Evolutionary conservation across 2,797 vertebrate species (phyloP), one percentile per base, ranked within the genome.

Genomic region (Pempheris klunzingeri): DNA sequence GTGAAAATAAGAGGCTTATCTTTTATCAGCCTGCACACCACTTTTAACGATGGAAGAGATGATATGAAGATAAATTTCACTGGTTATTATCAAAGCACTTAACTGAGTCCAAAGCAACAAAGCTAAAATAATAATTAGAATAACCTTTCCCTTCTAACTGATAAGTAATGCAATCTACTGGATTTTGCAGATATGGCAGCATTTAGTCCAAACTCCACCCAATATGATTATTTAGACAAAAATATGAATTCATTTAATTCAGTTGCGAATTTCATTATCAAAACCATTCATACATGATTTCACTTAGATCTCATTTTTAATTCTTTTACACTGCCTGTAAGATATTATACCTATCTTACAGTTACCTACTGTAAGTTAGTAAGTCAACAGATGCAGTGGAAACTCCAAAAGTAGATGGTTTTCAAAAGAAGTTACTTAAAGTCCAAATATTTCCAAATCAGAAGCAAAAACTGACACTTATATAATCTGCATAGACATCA

Each of bases 251-350:
- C 2, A 2, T 4, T 18, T n/a, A n/a, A 30, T 63, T 39, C 8
- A 26, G 24, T 36, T 50, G 5, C 10, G 2, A 28, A 59, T 58
- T 12, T 41, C 2, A 13, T 38, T 65, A 61, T 43, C 14, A 26
- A 50, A 14, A 46, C 3, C n/a, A 38, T n/a, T 10, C 5, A 61
- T 32, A 47, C 5, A 28, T 41, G 36, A 43, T 63, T 70, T 67
- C 52, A 73, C 18, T 3, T 4, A 13, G 1, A 32, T 39, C 38
- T 7, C 2, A 26, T 49, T 43, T 49, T 0, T 18, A 60, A 67
- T 68, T 58, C 1, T 76, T 57, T 52, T 26, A 55, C 60, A 28
- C 30, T 57, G 18, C 43, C 26, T 15, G 22, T 17, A 41, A 38
- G 13, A 49, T 12, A 24, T 1, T 18, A 1, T 44, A 26, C 20